These are phyloP conservation scores for Gallinago undulata DNA, from an alignment of 2,113 vertebrate genomes.

Conservation along the genomic window DNA sequence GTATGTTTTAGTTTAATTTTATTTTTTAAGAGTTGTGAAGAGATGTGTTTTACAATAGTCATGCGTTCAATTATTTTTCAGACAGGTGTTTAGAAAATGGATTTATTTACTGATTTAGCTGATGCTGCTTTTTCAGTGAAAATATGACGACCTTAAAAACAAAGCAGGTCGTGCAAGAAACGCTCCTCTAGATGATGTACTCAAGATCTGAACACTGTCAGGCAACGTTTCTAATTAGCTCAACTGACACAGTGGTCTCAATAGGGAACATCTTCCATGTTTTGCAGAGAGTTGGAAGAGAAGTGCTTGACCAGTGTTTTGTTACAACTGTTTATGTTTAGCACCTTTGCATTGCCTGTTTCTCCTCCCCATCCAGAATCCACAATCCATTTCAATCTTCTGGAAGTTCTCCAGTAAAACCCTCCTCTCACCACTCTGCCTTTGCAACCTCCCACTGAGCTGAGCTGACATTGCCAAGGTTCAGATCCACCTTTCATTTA, in stretches of 20 bases:
- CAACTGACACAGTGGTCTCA: neutral
- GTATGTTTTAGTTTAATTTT: conserved; percentile 2
- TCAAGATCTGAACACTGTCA: neutral
- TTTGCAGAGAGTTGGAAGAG: neutral
- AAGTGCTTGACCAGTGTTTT: neutral
- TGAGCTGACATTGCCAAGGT: conserved; percentile 32
- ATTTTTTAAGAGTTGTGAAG: neutral
- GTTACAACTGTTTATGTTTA: neutral
- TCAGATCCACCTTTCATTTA: conserved; percentile 33
- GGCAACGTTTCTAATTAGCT: neutral
- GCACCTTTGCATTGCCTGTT: conserved; percentile 18
- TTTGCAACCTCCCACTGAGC: conserved; percentile 24
- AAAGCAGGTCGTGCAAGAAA: neutral
- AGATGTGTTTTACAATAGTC: neutral
- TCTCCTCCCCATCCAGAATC: conserved; percentile 2
- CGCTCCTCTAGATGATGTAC: neutral
- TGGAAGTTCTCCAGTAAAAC: conserved; percentile 5
- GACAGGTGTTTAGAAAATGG: neutral
- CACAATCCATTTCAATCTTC: conserved; percentile 41
- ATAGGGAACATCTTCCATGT: neutral
- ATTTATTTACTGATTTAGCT: conserved; percentile 5
- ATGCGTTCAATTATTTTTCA: neutral
- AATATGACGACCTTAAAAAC: neutral
- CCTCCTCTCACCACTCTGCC: conserved; percentile 36
- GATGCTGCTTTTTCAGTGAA: neutral